These are phyloP conservation scores for Tylochromis polylepis DNA, from an alignment of 2,113 vertebrate genomes.

Conservation along the genomic window DNA sequence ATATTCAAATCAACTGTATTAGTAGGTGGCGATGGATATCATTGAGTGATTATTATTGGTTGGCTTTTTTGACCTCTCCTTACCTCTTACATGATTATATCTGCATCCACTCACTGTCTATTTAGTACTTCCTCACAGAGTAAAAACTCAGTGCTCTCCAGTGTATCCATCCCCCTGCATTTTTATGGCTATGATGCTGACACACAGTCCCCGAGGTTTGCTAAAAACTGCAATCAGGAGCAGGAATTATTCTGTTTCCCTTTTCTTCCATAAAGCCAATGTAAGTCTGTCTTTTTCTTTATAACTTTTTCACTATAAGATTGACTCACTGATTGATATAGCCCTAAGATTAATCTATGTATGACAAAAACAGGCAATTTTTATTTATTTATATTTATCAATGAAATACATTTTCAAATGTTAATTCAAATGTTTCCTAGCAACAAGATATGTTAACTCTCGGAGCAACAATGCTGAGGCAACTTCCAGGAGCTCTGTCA, in stretches of 20 bases:
- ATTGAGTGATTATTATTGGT: neutral
- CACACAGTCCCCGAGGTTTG: neutral
- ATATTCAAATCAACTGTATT: neutral
- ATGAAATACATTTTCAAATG: constrained; percentile 25
- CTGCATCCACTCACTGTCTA: neutral
- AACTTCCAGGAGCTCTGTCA: neutral
- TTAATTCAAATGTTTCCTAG: constrained; percentile 55
- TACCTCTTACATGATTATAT: neutral
- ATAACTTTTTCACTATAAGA: neutral
- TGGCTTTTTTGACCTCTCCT: neutral
- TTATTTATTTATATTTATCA: neutral
- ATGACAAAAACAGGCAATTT: neutral
- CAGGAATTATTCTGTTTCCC: neutral
- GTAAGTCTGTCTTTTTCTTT: no score
- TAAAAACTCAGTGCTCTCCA: neutral
- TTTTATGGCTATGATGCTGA: neutral
- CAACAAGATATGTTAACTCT: constrained; percentile 29
- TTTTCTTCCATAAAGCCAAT: neutral
- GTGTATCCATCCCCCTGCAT: neutral
- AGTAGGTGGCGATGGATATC: neutral
- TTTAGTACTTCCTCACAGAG: neutral
- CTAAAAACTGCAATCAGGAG: neutral
- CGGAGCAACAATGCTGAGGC: neutral
- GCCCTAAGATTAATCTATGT: neutral
- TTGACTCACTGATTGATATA: neutral